Percentiles rank a stretch among this genome's conserved stretches.
Conservation (phyloP, 2,797 vertebrate genomes). For the Phoebastria nigripes region DNA sequence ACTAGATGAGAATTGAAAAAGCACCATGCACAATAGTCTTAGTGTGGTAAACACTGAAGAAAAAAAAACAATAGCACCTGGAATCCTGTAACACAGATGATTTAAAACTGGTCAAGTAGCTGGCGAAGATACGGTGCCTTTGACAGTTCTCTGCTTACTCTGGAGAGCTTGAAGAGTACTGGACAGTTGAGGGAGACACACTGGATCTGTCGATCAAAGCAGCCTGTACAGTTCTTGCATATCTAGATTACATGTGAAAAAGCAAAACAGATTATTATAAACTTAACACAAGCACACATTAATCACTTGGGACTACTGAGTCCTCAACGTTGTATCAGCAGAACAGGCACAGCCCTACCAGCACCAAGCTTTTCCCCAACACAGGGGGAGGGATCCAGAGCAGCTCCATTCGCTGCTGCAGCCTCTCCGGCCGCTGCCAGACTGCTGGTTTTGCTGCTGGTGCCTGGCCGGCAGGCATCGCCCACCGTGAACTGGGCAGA, state of each 20-base stretch:
- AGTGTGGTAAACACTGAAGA: constrained; percentile 76
- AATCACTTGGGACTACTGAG: neutral
- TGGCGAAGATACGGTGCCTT: constrained; percentile 93
- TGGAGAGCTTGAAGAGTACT: constrained; percentile 90
- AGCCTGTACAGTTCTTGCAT: constrained; percentile 89
- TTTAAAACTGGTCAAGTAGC: constrained; percentile 94
- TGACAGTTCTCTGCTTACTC: constrained; percentile 87
- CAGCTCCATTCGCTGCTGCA: neutral
- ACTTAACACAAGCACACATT: neutral
- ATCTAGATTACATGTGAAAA: constrained; percentile 74
- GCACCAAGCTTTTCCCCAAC: neutral
- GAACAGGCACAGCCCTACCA: neutral
- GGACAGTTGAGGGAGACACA: constrained; percentile 94
- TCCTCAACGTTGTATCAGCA: rapidly evolving
- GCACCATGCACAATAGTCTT: constrained; percentile 80
- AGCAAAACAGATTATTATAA: neutral
- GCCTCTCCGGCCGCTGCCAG: neutral
- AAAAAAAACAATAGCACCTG: constrained; percentile 74
- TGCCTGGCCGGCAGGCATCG: neutral
- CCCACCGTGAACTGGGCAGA: neutral
- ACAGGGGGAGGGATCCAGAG: neutral
- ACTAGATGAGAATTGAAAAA: constrained; percentile 75
- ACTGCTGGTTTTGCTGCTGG: rapidly evolving
- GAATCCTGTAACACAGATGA: constrained; percentile 62
- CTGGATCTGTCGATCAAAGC: constrained; percentile 84